Evolutionary conservation across 2,888 invertebrate genomes (phyloP).

Genomic region (Tuta absoluta): DNA sequence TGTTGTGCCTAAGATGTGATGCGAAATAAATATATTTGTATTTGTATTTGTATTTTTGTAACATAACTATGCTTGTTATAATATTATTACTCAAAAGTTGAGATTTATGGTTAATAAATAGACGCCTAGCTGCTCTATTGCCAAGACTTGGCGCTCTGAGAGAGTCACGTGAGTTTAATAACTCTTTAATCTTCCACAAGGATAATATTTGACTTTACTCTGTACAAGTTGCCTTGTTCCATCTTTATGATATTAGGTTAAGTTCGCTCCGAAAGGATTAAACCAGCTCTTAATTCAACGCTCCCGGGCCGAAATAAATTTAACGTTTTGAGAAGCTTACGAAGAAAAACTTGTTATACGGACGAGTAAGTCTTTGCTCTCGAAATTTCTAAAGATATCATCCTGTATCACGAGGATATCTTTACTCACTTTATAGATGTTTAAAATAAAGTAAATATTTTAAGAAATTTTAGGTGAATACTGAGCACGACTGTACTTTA

Average conservation of each 20-base stretch:
- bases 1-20: no score
- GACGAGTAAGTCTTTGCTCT: slow-evolving; percentile 53
- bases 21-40: no score
- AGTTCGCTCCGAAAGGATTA: slow-evolving; percentile 78
- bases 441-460: slow-evolving; percentile 33
- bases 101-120: slow-evolving; percentile 9
- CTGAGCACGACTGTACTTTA: slow-evolving; percentile 56
- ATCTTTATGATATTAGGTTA: slow-evolving; percentile 79
- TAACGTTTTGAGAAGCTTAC: slow-evolving; percentile 74
- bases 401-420: slow-evolving; percentile 43
- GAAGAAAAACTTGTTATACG: slow-evolving; percentile 75
- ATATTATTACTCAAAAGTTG: neutral
- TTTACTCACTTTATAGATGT: slow-evolving; percentile 30
- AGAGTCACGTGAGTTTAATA: slow-evolving; percentile 66
- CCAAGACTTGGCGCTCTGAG: slow-evolving; percentile 16
- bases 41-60: no score
- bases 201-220: slow-evolving; percentile 78
- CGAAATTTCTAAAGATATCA: slow-evolving; percentile 53
- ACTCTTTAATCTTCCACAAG: slow-evolving; percentile 70
- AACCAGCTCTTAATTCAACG: slow-evolving; percentile 75
- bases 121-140: slow-evolving; percentile 11
- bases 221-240: slow-evolving; percentile 76
- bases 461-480: slow-evolving; percentile 33
- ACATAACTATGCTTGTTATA: no score
- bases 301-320: slow-evolving; percentile 78